phyloP scores from a whole-genome alignment of 2,113 vertebrate genomes.

The Cavia aperea region DNA sequence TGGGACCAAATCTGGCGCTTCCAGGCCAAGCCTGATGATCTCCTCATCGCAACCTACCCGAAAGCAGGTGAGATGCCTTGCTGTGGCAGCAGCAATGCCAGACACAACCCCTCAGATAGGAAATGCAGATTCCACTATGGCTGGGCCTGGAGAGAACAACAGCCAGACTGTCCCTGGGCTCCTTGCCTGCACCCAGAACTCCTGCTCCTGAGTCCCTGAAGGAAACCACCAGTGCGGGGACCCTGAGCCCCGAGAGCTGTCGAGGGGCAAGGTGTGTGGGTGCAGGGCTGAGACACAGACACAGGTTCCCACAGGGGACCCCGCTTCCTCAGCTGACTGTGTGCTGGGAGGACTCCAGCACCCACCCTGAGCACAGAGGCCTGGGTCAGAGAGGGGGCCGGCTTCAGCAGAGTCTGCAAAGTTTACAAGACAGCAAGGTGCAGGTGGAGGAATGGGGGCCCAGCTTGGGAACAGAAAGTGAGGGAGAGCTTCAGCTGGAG shows the following conservation, averaged over 20 bases:
- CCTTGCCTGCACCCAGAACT: accelerated
- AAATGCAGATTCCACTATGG: background rate
- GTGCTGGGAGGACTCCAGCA: background rate
- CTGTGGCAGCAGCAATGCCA: background rate
- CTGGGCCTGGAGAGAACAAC: background rate
- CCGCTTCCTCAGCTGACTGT: background rate
- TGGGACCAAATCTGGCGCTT: conserved; percentile 74
- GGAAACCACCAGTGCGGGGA: background rate
- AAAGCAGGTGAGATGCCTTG: conserved; percentile 71
- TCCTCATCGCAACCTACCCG: conserved; percentile 74
- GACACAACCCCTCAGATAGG: background rate
- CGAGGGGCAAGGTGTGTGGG: background rate
- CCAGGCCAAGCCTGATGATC: conserved; percentile 75
- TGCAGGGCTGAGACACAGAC: background rate
- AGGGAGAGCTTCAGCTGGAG: background rate
- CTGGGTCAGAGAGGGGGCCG: background rate
- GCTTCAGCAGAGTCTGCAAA: background rate
- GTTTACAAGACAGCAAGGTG: background rate
- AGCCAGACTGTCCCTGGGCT: background rate
- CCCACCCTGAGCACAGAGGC: background rate
- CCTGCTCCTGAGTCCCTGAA: background rate
- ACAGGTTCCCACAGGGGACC: background rate
- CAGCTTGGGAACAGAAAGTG: too few relatives aligned
- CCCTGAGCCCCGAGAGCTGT: background rate
- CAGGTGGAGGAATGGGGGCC: background rate